Base-by-base conservation (phyloP, 2,888 invertebrate species). In the Chymomyza procnemis region DNA sequence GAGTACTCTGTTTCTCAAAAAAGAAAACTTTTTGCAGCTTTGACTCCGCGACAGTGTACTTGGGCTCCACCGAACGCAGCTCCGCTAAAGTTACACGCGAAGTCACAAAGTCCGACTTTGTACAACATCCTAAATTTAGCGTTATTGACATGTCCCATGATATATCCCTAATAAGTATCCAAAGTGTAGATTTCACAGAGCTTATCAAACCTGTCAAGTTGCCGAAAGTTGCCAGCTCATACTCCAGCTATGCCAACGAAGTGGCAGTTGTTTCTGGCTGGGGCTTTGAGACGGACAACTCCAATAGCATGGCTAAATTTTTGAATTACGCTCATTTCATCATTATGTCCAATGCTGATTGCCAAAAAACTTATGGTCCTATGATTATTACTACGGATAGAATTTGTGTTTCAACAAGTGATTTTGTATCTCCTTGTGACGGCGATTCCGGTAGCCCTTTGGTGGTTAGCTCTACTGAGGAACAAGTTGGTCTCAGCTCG, bases 391-490 rank as follows among this genome's bases (percentile, higher is more conserved):
- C 61, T 2, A 0, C 16, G 1, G 0, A n/a, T 57, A 82, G 77
- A 57, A 65, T 90, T 48, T 90, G 89, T 61, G 64, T 82, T 0
- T 0, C 19, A 19, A 87, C 87, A 2, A 3, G 67, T 54, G 61
- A 60, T 18, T 74, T 76, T 3, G 18, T 58, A 3, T 90, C 89
- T 59, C 87, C 87, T 57, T 90, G 90, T 78, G 77, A 83, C 47
- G 90, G 90, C 52, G 90, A 90, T 71, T 90, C 90, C 18, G 90
- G 90, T 22, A 89, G 90, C 56, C 90, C 90, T 67, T 74, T 90
- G 72, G 78, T 85, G 3, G 57, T 75, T 8, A 9, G 50, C 1
- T 55, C 54, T 4, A 26, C 0, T 19, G 61, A 63, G 3, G n/a
- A 69, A 0, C 79, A 80, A 68, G 26, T 90, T 58, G 90, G 90